These are phyloP conservation scores for Onchidella celtica DNA, from an alignment of 2,888 invertebrate genomes.

Conservation along the genomic window DNA sequence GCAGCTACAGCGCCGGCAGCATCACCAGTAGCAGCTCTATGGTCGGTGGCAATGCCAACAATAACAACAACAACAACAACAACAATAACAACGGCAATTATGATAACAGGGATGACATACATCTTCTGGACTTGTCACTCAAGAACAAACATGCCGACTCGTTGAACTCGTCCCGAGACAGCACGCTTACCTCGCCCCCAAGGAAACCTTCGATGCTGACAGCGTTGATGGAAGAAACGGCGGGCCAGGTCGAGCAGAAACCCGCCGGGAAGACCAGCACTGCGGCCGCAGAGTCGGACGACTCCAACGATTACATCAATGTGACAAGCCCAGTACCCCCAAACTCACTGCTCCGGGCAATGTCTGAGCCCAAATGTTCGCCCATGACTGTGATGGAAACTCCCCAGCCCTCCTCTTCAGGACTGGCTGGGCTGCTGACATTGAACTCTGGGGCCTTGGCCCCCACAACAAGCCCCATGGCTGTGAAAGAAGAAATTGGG, in stretches of 20 bases:
- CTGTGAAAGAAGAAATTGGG: conserved; percentile 24
- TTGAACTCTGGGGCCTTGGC: background rate
- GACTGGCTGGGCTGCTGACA: conserved; percentile 33
- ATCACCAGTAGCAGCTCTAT: conserved; percentile 26
- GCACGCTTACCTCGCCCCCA: background rate
- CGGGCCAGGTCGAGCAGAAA: background rate
- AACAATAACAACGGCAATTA: too few species aligned
- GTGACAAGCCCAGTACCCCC: conserved; percentile 15
- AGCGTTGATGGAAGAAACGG: background rate
- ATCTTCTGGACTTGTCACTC: conserved; percentile 22
- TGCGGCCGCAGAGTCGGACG: conserved; percentile 17
- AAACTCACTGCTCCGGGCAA: conserved; percentile 5
- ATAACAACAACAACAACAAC: too few species aligned
- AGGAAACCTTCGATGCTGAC: conserved; percentile 1
- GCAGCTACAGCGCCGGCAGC: conserved; percentile 29
- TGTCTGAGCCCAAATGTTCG: background rate
- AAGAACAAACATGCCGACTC: conserved; percentile 11
- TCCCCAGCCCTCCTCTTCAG: conserved; percentile 10
- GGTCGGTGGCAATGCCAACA: background rate
- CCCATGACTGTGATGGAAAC: background rate
- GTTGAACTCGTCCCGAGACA: background rate
- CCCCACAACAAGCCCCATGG: background rate
- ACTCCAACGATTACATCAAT: conserved; percentile 27
- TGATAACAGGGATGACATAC: background rate
- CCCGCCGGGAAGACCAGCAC: background rate